Percentiles rank a stretch among this genome's conserved stretches.
Evolutionary conservation across 2,113 vertebrate genomes (phyloP).

Genomic region (Ondatra zibethicus): DNA sequence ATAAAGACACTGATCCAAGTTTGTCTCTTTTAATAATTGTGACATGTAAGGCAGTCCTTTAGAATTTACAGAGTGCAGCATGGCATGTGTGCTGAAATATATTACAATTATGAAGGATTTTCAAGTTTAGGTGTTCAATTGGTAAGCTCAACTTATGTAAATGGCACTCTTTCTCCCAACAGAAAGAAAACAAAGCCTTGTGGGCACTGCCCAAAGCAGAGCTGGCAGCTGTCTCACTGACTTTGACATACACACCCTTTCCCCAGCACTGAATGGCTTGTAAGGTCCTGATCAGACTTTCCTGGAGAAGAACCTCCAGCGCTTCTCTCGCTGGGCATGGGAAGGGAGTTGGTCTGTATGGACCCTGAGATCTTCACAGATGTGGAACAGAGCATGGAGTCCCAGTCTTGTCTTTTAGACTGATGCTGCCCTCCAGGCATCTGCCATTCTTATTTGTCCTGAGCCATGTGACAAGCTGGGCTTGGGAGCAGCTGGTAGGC

Average conservation of each 20-base stretch:
- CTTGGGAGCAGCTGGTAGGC: not conserved
- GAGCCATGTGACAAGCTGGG: not conserved
- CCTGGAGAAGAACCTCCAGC: not conserved
- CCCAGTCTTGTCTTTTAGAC: not conserved
- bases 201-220: not conserved
- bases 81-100: not conserved
- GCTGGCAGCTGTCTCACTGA: not conserved
- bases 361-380: not conserved
- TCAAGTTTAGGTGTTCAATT: not conserved
- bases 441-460: not conserved
- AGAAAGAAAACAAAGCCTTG: not conserved
- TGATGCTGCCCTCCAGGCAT: not conserved
- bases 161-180: not conserved
- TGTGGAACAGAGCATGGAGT: not conserved
- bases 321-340: not conserved
- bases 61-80: not conserved
- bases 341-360: not conserved
- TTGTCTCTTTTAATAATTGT: not conserved
- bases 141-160: not conserved
- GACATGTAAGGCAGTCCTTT: not conserved
- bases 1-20: not conserved
- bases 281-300: not conserved
- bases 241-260: not conserved
- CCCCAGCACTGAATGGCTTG: not conserved
- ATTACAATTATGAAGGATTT: not conserved